Conservation (phyloP, 2,888 invertebrate genomes). For the Drosophila nigritarsus region DNA sequence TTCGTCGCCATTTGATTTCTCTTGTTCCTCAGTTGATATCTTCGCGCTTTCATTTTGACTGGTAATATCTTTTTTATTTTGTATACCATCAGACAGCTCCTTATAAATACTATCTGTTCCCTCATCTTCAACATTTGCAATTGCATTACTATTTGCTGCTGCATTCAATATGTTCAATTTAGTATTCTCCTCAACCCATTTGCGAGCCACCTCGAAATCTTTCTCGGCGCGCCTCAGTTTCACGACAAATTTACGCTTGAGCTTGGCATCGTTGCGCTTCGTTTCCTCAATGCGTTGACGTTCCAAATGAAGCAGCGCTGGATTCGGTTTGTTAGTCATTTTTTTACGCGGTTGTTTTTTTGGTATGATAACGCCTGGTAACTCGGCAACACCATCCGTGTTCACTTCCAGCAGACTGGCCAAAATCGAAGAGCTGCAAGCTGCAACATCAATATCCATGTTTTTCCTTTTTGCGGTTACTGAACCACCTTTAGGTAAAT, state of each 20-base stretch:
- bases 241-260: constrained; percentile 80
- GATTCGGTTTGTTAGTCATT: constrained; percentile 83
- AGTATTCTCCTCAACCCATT: constrained; percentile 58
- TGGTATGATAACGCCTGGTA: constrained; percentile 38
- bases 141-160: neutral
- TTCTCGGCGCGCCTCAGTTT: constrained; percentile 78
- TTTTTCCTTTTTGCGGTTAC: constrained; percentile 8
- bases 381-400: constrained; percentile 54
- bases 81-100: neutral
- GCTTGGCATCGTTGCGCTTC: constrained; percentile 81
- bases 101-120: neutral
- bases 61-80: neutral
- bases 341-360: constrained; percentile 84
- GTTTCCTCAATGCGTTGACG: constrained; percentile 81
- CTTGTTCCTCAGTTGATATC: neutral
- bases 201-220: constrained; percentile 75
- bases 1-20: neutral
- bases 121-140: neutral
- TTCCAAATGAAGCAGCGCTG: constrained; percentile 82
- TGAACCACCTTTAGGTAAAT: neutral
- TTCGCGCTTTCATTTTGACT: neutral
- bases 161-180: neutral
- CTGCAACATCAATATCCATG: constrained; percentile 61
- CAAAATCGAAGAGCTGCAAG: constrained; percentile 76
- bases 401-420: constrained; percentile 84